These are phyloP conservation scores for Argyrosomus japonicus DNA, from an alignment of 2,113 vertebrate species.

Conservation along the genomic window DNA sequence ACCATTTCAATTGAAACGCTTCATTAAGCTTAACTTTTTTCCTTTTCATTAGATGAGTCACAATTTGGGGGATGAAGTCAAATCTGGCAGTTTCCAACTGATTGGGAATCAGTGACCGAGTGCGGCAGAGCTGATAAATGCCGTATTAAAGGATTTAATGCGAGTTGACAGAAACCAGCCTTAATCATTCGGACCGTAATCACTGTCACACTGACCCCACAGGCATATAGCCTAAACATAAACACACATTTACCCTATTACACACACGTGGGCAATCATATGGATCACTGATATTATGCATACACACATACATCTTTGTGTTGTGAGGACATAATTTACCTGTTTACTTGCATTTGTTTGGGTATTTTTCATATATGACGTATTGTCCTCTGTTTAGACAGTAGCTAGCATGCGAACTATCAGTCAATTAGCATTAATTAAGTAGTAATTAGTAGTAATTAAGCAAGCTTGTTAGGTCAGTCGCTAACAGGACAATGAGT, in stretches of 20 bases:
- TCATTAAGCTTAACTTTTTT: conserved; percentile 39
- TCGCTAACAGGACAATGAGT: background rate
- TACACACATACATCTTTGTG: background rate
- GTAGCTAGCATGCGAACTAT: background rate
- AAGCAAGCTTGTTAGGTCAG: background rate
- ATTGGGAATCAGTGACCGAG: conserved; percentile 69
- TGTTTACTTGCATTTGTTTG: background rate
- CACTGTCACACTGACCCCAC: conserved; percentile 58
- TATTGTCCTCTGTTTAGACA: too few relatives aligned
- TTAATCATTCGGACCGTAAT: conserved; percentile 66
- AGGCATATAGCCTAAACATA: conserved; percentile 48
- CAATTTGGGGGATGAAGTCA: conserved; percentile 25
- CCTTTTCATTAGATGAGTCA: conserved; percentile 35
- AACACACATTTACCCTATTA: conserved; percentile 25
- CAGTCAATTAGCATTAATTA: background rate
- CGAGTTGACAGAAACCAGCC: conserved; percentile 71
- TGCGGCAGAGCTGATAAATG: conserved; percentile 57
- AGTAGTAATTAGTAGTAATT: background rate
- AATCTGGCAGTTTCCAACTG: conserved; percentile 54
- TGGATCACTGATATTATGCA: conserved; percentile 31
- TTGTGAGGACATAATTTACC: background rate
- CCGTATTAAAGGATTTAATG: conserved; percentile 60
- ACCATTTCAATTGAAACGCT: conserved; percentile 31
- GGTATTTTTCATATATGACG: too few relatives aligned
- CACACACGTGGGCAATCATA: conserved; percentile 20